phyloP scores from a whole-genome alignment of 1,140 invertebrate species.

The Phocides pigmalion region DNA sequence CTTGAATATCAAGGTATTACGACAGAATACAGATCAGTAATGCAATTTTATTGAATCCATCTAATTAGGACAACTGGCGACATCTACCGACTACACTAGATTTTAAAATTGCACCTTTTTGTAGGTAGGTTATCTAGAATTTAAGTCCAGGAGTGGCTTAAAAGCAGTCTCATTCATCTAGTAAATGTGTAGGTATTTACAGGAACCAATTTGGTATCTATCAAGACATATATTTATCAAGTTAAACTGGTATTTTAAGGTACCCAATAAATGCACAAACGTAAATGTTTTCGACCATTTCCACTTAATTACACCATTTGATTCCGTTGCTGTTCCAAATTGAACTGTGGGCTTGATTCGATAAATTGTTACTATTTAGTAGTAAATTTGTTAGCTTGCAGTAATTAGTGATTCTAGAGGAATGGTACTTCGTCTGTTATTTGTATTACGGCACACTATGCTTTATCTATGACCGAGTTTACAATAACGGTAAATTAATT shows the following conservation, averaged over 20 bases:
- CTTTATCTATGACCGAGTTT: no score
- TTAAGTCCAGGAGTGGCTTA: no score
- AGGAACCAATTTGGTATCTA: not conserved
- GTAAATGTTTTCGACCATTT: conserved; percentile 8
- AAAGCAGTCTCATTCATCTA: no score
- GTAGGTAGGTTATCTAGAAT: no score
- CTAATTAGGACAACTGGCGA: no score
- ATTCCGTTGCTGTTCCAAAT: not conserved
- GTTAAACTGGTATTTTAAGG: not conserved
- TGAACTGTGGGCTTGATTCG: conserved; percentile 8
- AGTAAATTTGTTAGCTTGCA: conserved; percentile 15
- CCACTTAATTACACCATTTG: conserved; percentile 10
- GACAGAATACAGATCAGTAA: no score
- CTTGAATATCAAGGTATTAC: no score
- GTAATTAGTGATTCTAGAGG: conserved; percentile 20
- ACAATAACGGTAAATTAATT: no score
- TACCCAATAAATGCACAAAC: not conserved
- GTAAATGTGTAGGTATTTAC: no score
- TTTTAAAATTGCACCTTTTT: no score
- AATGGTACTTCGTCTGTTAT: conserved; percentile 4
- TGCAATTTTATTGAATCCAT: no score
- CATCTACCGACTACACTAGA: no score
- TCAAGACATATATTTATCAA: not conserved
- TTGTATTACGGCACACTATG: conserved; percentile 4
- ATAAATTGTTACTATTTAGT: conserved; percentile 22